Base-by-base conservation (phyloP, 2,113 vertebrate genomes). In the Asarcornis scutulata region DNA sequence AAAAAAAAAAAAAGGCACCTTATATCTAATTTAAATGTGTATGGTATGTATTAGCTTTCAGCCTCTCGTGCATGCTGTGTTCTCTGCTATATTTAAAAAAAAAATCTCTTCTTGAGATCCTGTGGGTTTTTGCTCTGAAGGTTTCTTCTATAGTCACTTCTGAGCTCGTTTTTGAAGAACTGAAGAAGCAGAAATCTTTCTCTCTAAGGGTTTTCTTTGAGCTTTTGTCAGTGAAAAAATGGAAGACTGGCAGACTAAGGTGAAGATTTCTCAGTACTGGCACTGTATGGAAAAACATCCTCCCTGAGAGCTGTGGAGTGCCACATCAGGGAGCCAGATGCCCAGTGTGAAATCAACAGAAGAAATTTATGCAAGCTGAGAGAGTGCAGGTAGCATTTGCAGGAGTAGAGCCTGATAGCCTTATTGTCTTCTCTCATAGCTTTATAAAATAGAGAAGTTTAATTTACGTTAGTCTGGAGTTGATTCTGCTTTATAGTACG, bases 1-100 rank as follows among this genome's bases (percentile, higher is more conserved):
- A 44, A 36, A 13, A 22, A 73, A 80, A 64, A 40, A 40, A 40
- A 40, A 40, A 40, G 44, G 36, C 58, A 94, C 64, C 48, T 90
- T 75, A 48, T 86, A 56, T 82, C 88, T 92, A 75, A 93, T 93
- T 93, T 92, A 94, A 92, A 79, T 82, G 48, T 86, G 38, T 76
- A n/a, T 67, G 48, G 53, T 68, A 79, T 90, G 53, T 64, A 82
- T 90, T 95, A 88, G 56, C 9, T 5, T 84, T 91, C 83, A 86
- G 86, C 73, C 53, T 86, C 77, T 86, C 59, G 56, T 91, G 29
- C 80, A n/a, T 64, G 86, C 62, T 83, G 53, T 86, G 52, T 63
- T 95, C 82, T 89, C 88, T 72, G 85, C 60, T 95, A 56, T 56
- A 81, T 90, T 72, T 42, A 13, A 42, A 83, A 89, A 62, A 53